Base-by-base conservation (phyloP, 2,888 invertebrate species). In the Zonitis immaculata region DNA sequence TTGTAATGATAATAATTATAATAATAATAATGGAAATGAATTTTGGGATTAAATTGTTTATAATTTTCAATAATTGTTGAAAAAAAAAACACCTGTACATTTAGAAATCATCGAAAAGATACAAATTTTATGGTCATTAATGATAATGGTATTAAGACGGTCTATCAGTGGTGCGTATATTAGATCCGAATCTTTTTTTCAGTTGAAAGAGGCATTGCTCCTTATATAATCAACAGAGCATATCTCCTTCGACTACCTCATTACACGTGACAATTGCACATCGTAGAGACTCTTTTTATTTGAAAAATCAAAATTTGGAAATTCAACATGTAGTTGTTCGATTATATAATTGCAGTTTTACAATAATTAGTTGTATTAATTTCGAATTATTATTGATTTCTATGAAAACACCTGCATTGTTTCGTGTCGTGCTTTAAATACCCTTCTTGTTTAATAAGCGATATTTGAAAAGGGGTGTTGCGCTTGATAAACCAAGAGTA, bases 171-270 rank as follows among this genome's bases (percentile, higher is more conserved):
- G 64, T 67, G 68, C 67, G 67, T 68, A 61, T 55, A 63, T 57
- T 57, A 64, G 68, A 68, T 68, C 60, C 52, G 55, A 68, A n/a
- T n/a, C n/a, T n/a, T n/a, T 69, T 67, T 64, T 61, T 54, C 54
- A 64, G 14, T 39, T 20, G 18, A 39, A 39, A n/a, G 11, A 69
- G 70, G 61, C 71, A 68, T 66, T 72, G 72, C 71, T 70, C 70
- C 70, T 68, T 68, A 66, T 68, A 66, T 9, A 64, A 54, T 65
- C 70, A 72, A 47, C 69, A 64, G 72, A 73, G 70, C 72, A 68
- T 70, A 69, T 72, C 71, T 72, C 72, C 72, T 65, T 60, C 65
- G 61, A 66, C 69, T 68, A 71, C 70, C 73, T 73, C 73, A 71
- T 73, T 73, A 73, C 71, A 67, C 70, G 66, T 66, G 68, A 71